Base-by-base conservation (phyloP, 2,797 vertebrate genomes). In the Smutsia gigantea region DNA sequence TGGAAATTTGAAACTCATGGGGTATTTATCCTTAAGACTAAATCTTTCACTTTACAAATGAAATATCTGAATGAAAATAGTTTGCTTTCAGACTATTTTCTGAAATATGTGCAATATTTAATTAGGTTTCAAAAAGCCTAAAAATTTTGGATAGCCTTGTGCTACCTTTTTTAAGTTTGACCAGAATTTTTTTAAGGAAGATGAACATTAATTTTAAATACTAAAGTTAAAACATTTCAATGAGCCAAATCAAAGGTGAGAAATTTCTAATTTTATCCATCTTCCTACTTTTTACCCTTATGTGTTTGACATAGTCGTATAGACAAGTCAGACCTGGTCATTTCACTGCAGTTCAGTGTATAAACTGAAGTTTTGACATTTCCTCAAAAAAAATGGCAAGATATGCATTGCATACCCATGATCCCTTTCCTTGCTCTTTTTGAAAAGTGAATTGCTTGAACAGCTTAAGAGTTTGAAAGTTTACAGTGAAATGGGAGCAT, bases 111-210 rank as follows among this genome's bases (percentile, higher is more conserved):
- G 46, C 84, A 93, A 83, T 82, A 29, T 93, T 95, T 78, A 79
- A 51, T 93, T 71, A 77, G 57, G 68, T 78, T 39, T 64, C 18
- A 46, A 84, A 66, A 59, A 91, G 55, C 12, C 55, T 29, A 37
- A 46, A 87, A 88, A 75, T 93, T 88, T 55, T 64, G 64, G 81
- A 51, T 63, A 57, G 4, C 29, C 13, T 94, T 42, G 6, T 81
- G 11, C 86, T 82, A 59, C 13, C 25, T 75, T 91, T 92, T 93
- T 59, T 53, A 75, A 55, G 12, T 29, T 84, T 94, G 55, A 86
- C 18, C 21, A 75, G 37, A 94, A 71, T 68, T 57, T 86, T 95
- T 88, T 82, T 61, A 90, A 92, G 59, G 88, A 95, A 95, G 31
- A 11, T 71, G 17, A 90, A 87, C 61, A 90, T 69, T 86, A 78